Evolutionary conservation across 2,797 vertebrate species (phyloP), one percentile per base, ranked within the genome.

Genomic region (Zalophus californianus): DNA sequence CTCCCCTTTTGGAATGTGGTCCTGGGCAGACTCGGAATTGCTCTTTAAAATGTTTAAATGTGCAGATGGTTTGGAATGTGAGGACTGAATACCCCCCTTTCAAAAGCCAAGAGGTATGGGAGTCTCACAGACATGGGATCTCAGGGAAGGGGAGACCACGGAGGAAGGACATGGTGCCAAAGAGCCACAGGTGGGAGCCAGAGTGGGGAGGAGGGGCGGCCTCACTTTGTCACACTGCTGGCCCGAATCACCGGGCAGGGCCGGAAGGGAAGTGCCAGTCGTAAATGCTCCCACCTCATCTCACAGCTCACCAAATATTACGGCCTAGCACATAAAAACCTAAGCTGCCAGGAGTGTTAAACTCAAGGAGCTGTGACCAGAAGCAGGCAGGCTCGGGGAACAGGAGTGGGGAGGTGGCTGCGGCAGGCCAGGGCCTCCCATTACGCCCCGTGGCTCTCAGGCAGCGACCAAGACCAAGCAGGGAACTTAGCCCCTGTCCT

Each of bases 281-380:
- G 27, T 58, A 27, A 93, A 73, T 38, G 44, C 50, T 96, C 91
- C 78, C 60, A 88, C 32, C 84, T 96, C 88, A 4, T 91, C 93
- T 91, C 90, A 97, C 96, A 92, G 88, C 89, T 96, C 96, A 93
- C 96, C 94, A 93, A 93, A 91, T 35, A 62, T 96, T 96, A 92
- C 0, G 10, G 90, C 80, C 66, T 70, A 38, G 21, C 35, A 72
- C 91, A 58, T 70, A 86, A 97, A 98, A 66, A 58, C 92, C 92
- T 79, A 62, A 96, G 96, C 92, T 88, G 60, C 77, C 94, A 90
- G 96, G 88, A 95, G 66, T 97, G 84, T 96, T 94, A 97, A 97
- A 95, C 70, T 90, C 72, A 75, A 97, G 90, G 87, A 97, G 48
- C 85, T 97, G 98, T 97, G 97, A 97, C 97, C 90, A 86, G 96